A percentile compares a stretch with the other conserved stretches of the same genome.
These are phyloP conservation scores for Terrapene triunguis DNA, from an alignment of 2,113 vertebrate genomes.

Conservation along the genomic window DNA sequence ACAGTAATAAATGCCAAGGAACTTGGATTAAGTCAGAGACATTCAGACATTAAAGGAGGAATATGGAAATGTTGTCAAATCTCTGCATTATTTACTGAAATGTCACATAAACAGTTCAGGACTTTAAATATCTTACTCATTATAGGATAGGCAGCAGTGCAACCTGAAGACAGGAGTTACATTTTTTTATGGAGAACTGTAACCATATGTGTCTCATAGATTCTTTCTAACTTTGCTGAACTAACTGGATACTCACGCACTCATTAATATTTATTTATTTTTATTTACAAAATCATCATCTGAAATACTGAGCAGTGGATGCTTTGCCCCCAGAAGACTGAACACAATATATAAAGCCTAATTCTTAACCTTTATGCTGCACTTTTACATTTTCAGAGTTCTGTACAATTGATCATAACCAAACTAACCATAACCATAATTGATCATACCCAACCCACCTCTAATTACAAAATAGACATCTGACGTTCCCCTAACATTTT, in stretches of 20 bases:
- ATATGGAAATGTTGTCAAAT: constrained; percentile 87
- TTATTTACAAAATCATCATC: accelerated
- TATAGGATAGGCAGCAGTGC: constrained; percentile 64
- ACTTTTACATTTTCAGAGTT: background rate
- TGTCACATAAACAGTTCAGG: constrained; percentile 85
- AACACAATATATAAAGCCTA: accelerated
- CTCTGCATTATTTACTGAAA: constrained; percentile 89
- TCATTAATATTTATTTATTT: background rate
- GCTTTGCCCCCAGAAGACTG: accelerated
- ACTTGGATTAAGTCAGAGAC: constrained; percentile 87
- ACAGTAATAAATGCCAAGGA: constrained; percentile 90
- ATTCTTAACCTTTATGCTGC: accelerated
- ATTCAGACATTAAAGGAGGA: constrained; percentile 84
- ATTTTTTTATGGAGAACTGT: constrained; percentile 37
- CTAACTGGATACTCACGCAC: background rate
- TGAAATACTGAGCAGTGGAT: accelerated
- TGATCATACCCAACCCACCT: background rate
- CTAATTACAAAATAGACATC: background rate
- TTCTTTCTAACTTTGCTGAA: constrained; percentile 40
- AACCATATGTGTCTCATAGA: constrained; percentile 50
- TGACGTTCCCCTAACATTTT: background rate
- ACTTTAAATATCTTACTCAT: constrained; percentile 82
- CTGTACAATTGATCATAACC: accelerated
- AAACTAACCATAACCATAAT: background rate
- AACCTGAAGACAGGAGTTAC: constrained; percentile 74